Base-by-base conservation (phyloP, 1,140 invertebrate species). In the Pygmarrhopalites habei region DNA sequence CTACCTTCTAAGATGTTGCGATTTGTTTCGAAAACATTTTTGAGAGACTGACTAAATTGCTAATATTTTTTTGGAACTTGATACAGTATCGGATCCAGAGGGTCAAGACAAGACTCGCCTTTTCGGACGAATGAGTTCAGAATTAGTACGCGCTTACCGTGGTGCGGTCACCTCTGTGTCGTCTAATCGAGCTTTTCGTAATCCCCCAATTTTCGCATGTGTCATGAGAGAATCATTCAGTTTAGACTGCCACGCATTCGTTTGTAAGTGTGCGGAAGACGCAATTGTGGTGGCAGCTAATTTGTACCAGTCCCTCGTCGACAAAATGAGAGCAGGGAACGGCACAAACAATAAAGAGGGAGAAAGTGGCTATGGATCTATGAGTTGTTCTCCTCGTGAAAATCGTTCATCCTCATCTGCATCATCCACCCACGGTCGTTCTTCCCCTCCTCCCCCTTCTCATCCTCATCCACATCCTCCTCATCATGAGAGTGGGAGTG, bases 221-320 rank as follows among this genome's bases (percentile, higher is more conserved):
- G 88, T 94, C 21, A 93, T 93, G 88, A 81, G 30, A 85, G 85
- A 21, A 71, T 86, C 10, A 1, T 84, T 86, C 2, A 86, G 86
- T 71, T 77, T 92, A 51, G 89, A 93, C 76, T 94, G 90, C 75
- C 91, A 95, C 77, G 90, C 87, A 17, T 95, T 93, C 76, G 86
- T 89, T 60, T 94, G 90, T 77, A 69, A 85, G 51, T 74, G 77
- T 32, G 71, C 89, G 15, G 89, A 93, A 76, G 90, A 93, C 74
- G 90, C 91, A 25, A 86, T 94, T 29, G 88, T 90, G 0, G 89
- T 92, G 60, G 90, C 90, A 1, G 89, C 90, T 7, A 92, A 90
- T 55, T 78, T 92, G 47, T 93, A 92, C 75, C 87, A 90, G 74
- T 88, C 88, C 0, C 76, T 93, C 52, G 83, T 92, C 75, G 83